A percentile compares a stretch with the other conserved stretches of the same genome.
These are phyloP conservation scores for Poeciliopsis presidionis DNA, from an alignment of 2,797 vertebrate genomes.

Conservation along the genomic window DNA sequence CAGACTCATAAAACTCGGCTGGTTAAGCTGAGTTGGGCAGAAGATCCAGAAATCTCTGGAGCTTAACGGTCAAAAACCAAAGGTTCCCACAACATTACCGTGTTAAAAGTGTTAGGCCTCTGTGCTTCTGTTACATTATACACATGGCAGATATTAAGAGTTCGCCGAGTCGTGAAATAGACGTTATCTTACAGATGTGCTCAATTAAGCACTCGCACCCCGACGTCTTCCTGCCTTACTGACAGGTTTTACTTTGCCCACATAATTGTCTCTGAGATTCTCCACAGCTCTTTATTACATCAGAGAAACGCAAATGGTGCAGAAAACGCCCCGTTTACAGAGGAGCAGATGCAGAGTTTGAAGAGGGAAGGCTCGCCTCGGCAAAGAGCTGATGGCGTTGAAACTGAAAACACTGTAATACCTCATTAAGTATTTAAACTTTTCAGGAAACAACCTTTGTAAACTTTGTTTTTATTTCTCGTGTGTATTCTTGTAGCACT, in stretches of 20 bases:
- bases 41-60: not conserved
- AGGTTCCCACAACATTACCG: not conserved
- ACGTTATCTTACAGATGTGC: not conserved
- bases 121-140: not conserved
- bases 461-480: not conserved
- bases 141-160: not conserved
- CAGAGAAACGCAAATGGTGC: not conserved
- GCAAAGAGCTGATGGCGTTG: not conserved
- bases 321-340: not conserved
- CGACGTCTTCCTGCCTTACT: not conserved
- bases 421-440: not conserved
- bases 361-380: not conserved
- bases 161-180: slow-evolving; percentile 4
- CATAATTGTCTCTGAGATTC: not conserved
- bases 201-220: not conserved
- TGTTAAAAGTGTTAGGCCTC: not conserved
- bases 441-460: not conserved
- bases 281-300: not conserved
- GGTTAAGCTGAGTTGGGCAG: not conserved
- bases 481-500: not conserved
- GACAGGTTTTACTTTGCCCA: slow-evolving; percentile 5
- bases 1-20: not conserved
- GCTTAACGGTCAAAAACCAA: not conserved
- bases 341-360: not conserved
- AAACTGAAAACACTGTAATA: not conserved